Percentiles rank a stretch among this genome's conserved stretches.
Evolutionary conservation across 1,140 invertebrate species (phyloP).

Genomic region (Oryzaephilus surinamensis): DNA sequence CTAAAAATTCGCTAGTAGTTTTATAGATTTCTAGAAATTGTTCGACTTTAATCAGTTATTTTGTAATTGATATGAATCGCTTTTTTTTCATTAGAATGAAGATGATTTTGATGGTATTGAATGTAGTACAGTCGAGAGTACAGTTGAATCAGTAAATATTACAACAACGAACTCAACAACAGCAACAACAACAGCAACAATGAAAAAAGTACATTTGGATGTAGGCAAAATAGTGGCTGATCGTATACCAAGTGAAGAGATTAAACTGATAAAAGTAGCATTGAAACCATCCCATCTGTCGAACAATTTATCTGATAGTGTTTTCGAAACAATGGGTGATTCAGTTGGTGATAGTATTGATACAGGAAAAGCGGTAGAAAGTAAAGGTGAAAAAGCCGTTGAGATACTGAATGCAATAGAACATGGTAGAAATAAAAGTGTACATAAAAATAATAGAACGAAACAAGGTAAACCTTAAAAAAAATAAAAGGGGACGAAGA

Average conservation of each 20-base stretch:
- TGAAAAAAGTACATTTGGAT: constrained; percentile 19
- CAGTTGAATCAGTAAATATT: too few species aligned
- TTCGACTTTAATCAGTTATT: background rate
- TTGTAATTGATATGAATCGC: background rate
- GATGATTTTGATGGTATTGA: background rate
- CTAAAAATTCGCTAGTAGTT: too few species aligned
- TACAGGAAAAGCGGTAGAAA: constrained; percentile 27
- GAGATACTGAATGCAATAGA: constrained; percentile 16
- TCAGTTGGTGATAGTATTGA: constrained; percentile 32
- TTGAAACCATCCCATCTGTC: constrained; percentile 26
- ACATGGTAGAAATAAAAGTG: too few species aligned
- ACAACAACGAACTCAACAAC: background rate
- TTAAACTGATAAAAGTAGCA: constrained; percentile 34
- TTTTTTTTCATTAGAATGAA: background rate
- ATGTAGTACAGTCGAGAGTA: background rate
- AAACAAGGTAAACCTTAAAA: too few species aligned
- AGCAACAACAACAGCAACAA: background rate
- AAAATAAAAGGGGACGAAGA: too few species aligned
- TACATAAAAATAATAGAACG: too few species aligned
- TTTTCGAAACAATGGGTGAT: constrained; percentile 37
- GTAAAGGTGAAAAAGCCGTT: constrained; percentile 30
- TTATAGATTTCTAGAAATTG: too few species aligned
- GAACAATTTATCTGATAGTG: constrained; percentile 37
- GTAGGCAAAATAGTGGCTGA: constrained; percentile 36
- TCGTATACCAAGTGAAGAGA: constrained; percentile 23